Percentiles rank a stretch among this genome's conserved stretches.
phyloP scores from a whole-genome alignment of 2,888 invertebrate species.

The Archips xylosteana region DNA sequence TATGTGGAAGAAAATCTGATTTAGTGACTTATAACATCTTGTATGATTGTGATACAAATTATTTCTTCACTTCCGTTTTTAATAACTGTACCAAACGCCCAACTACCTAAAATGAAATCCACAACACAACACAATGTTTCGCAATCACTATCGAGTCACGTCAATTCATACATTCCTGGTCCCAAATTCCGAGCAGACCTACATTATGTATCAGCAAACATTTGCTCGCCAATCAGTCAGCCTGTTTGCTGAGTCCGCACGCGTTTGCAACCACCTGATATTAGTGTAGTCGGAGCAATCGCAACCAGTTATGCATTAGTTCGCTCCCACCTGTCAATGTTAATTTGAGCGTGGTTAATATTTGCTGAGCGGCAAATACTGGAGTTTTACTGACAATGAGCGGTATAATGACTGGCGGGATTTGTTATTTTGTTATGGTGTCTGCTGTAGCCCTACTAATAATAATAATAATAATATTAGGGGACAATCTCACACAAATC shows the following conservation, averaged over 20 bases:
- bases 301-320: constrained; percentile 37
- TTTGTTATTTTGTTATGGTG: constrained; percentile 7
- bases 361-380: constrained; percentile 3
- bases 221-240: constrained; percentile 33
- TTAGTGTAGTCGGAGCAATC: constrained; percentile 26
- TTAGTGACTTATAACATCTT: not conserved
- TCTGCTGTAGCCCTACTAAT: not conserved
- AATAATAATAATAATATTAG: no score
- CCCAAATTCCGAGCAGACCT: constrained; percentile 18
- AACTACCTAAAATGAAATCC: not conserved
- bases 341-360: constrained; percentile 27
- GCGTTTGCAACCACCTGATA: constrained; percentile 16
- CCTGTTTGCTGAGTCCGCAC: constrained; percentile 20
- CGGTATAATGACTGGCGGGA: not conserved
- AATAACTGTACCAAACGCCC: not conserved
- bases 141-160: constrained; percentile 2
- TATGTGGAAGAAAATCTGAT: not conserved
- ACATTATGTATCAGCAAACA: constrained; percentile 34
- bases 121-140: not conserved
- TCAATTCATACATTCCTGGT: constrained; percentile 7
- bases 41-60: not conserved
- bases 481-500: no score
- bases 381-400: not conserved
- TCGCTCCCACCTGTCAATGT: constrained; percentile 30
- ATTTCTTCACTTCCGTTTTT: not conserved